Evolutionary conservation across 1,140 invertebrate species (phyloP), one percentile per base, ranked within the genome.

Genomic region (Whitmania pigra): DNA sequence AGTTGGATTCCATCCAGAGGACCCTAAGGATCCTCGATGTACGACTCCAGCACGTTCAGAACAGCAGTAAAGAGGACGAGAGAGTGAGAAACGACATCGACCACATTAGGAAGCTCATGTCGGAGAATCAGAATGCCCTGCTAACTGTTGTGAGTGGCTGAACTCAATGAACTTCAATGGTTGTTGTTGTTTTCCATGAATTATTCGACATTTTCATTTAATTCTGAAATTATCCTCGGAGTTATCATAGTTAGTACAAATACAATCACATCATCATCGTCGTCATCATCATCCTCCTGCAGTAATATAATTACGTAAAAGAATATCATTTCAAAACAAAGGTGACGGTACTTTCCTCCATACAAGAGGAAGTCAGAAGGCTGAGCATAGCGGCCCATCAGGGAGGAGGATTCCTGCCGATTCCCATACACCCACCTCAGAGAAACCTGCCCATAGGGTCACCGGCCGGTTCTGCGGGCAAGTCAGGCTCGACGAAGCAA

Each of bases 91-190:
- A 81, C 73, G 81, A 82, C 73, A 77, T 82, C 2, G 80, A 81
- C 53, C 81, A 81, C 72, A 76, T 82, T 53, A 75, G 80, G 7
- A 74, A 77, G 13, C 74, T 82, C 55, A 80, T 82, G 78, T 77
- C 78, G 3, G 81, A 82, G 74, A 82, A 82, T 72, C 80, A 82
- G 70, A 82, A 82, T 69, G 81, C 79, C 15, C 73, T 82, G 74
- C 79, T 76, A 67, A 81, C 80, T 70, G 78, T 82, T 18, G 79
- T 82, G 15, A 79, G 79, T 60, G 80, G n/a, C n/a, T n/a, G n/a
- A n/a, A n/a, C n/a, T n/a, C n/a, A n/a, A n/a, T n/a, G n/a, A n/a
- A n/a, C n/a, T n/a, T n/a, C n/a, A n/a, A n/a, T n/a, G n/a, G 20
- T n/a, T 57, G 55, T n/a, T 57, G 20, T 57, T 27, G 20, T 57